Percentiles rank a stretch among this genome's conserved stretches.
Conservation (phyloP, 2,888 invertebrate species). For the Malacosoma neustria region DNA sequence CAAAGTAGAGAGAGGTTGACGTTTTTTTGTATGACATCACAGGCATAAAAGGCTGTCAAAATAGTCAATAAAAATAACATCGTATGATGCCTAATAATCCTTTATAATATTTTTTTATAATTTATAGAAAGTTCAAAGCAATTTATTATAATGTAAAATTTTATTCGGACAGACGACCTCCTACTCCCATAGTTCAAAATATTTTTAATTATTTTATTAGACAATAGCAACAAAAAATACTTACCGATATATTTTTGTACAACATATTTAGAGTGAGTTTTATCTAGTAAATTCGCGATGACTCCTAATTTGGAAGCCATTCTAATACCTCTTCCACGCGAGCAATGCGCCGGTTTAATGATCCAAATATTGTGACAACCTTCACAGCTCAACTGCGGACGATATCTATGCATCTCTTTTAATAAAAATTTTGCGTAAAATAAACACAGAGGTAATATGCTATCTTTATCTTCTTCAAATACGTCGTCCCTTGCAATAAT, state of each 20-base stretch:
- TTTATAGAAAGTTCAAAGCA: too few relatives aligned
- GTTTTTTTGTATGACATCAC: too few relatives aligned
- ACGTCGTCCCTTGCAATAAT: constrained; percentile 74
- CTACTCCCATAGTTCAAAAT: too few relatives aligned
- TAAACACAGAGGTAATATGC: constrained; percentile 44
- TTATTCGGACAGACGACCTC: too few relatives aligned
- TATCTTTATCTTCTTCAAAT: constrained; percentile 51
- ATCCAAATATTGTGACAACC: constrained; percentile 93
- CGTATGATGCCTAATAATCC: too few relatives aligned
- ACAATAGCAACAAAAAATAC: too few relatives aligned
- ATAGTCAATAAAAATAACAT: too few relatives aligned
- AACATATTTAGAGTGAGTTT: constrained; percentile 79
- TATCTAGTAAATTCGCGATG: constrained; percentile 77
- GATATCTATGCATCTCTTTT: constrained; percentile 71
- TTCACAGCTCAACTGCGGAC: constrained; percentile 81
- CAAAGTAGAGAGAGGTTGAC: too few relatives aligned
- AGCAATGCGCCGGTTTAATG: constrained; percentile 88
- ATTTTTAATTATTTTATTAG: too few relatives aligned
- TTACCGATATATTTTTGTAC: constrained; percentile 94
- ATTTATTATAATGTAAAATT: too few relatives aligned
- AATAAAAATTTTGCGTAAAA: constrained; percentile 72
- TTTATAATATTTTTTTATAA: too few relatives aligned
- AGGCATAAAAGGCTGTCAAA: too few relatives aligned
- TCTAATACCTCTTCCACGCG: constrained; percentile 88
- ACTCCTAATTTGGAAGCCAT: constrained; percentile 84